Percentiles rank a stretch among this genome's conserved stretches.
Conservation (phyloP, 35 echinoderm and acorn worm species). For the Chiridota heheva region DNA sequence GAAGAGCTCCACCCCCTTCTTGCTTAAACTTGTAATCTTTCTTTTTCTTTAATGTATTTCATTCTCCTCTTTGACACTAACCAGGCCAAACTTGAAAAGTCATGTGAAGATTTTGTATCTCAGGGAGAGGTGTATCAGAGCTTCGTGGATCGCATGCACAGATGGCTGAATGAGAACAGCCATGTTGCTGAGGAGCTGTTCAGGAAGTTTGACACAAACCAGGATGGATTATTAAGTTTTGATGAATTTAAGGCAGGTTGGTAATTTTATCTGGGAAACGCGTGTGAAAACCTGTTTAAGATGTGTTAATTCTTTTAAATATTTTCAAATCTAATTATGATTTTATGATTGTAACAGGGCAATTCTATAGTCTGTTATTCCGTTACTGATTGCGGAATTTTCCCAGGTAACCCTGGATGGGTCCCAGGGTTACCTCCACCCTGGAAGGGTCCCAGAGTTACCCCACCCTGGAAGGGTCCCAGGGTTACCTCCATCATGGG, state of each 20-base stretch:
- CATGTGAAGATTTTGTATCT: slow-evolving; percentile 66
- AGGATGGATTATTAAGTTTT: slow-evolving; percentile 80
- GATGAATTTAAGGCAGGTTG: slow-evolving; percentile 99
- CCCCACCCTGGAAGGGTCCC: too few species aligned
- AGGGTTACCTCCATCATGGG: too few species aligned
- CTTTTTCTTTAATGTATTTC: neutral
- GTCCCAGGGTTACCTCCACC: too few species aligned
- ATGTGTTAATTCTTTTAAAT: neutral
- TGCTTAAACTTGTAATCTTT: neutral
- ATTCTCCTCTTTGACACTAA: slow-evolving; percentile 17
- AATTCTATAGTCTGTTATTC: too few species aligned
- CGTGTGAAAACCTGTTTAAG: neutral
- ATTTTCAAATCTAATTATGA: neutral
- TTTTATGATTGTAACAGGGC: too few species aligned
- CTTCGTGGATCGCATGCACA: slow-evolving; percentile 89
- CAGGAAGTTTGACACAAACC: slow-evolving; percentile 82
- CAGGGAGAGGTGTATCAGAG: slow-evolving; percentile 77
- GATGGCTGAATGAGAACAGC: slow-evolving; percentile 71
- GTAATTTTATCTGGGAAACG: neutral
- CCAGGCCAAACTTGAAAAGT: slow-evolving; percentile 90
- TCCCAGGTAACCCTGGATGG: too few species aligned
- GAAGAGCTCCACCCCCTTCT: too few species aligned
- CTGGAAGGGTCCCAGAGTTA: too few species aligned
- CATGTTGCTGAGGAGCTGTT: slow-evolving; percentile 80
- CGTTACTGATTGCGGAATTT: too few species aligned